Base-by-base conservation (phyloP, 1,140 invertebrate genomes). In the Calliopsis andreniformis region DNA sequence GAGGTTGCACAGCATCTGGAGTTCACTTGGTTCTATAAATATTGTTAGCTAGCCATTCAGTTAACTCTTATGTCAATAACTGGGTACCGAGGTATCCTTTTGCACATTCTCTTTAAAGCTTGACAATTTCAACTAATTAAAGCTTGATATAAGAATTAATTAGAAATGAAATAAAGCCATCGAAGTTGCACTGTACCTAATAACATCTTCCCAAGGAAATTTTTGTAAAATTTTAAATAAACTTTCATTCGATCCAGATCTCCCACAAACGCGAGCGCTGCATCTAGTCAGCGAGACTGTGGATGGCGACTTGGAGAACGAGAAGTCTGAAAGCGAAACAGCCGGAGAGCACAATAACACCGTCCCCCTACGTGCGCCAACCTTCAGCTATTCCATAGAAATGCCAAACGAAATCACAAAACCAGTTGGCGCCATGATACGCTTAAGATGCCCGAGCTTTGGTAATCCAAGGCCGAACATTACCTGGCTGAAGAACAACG, bases 391-490 rank as follows among this genome's bases (percentile, higher is more conserved):
- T 84, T 82, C 70, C 5, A 89, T 92, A 47, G 93, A 93, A 64
- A 93, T 94, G 93, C 89, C 92, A 32, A 83, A 87, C 58, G 83
- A 89, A 2, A 85, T 95, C 1, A 93, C 94, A 2, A 94, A 94
- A 77, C 95, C 95, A 1, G 96, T 95, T 8, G 96, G 95, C 8
- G 95, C 94, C 61, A 94, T 93, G 84, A 87, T 95, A 0, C 90
- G 91, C 47, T 87, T 97, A 0, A 94, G 93, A 70, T 97, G 96
- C 87, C 93, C 93, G 25, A 94, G 94, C 7, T 86, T 90, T 28
- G 94, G 96, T n/a, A 95, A 95, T 86, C 96, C 96, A 0, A 93
- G 92, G 25, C 96, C 96, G 1, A 96, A 95, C 71, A 95, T 97
- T 71, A 95, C 95, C 1, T 97, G 97, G 97, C 93, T 93, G 18